Evolutionary conservation across 2,113 vertebrate genomes (phyloP), one percentile per base, ranked within the genome.

Genomic region (Podarcis muralis): DNA sequence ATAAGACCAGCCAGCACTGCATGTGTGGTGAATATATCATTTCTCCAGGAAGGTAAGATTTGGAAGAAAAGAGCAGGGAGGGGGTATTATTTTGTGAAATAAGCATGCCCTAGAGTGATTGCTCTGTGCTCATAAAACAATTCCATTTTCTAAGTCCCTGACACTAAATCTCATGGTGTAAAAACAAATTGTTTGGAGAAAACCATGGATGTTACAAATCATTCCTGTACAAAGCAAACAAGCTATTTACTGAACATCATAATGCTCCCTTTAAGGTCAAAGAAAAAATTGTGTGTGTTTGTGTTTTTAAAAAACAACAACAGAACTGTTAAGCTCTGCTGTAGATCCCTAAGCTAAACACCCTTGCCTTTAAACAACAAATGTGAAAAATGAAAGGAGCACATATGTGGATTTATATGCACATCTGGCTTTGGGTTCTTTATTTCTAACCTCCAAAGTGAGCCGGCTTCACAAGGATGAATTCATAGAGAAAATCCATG

Each of bases 401-500:
- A 43, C 48, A 77, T 84, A 80, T 1, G 0, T 35, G 88, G 85
- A 93, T 87, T 88, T 93, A 88, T 93, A 85, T 71, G 11, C 3
- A 85, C 66, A 32, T 92, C 87, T 83, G 23, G 4, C 72, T 62
- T 53, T 82, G 4, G 1, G 0, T 12, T 43, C 27, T 80, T 65
- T 71, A 59, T 57, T 75, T 85, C 68, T 12, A 11, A 40, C 62
- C 78, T 20, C 57, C 86, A 84, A 71, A 32, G 83, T 87, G 84
- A 89, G 89, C 83, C 74, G 93, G 68, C 93, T 93, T 94, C 86
- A 86, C 68, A 78, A 90, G 90, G 90, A 88, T 93, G 68, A 83
- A 40, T 94, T 94, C 93, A 57, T 94, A 93, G 85, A 93, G 91
- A 86, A 95, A 95, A 94, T 94, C 89, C 86, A 85, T 84, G 92